phyloP scores from a whole-genome alignment of 2,113 vertebrate species.

The Puntigrus tetrazona region DNA sequence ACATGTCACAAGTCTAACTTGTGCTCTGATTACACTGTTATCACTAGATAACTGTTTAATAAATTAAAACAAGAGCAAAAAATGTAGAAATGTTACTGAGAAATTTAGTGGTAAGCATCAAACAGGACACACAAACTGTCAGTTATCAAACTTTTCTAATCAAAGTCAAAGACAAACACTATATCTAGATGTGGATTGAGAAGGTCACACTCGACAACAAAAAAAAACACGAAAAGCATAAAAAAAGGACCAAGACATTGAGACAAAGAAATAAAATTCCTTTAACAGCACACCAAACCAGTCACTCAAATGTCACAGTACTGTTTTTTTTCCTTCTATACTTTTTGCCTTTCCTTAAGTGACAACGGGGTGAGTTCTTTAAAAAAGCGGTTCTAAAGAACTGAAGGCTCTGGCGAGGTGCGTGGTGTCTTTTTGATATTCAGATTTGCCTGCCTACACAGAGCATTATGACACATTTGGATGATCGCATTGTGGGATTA shows the following conservation, averaged over 20 bases:
- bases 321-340: slow-evolving; percentile 32
- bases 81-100: background rate
- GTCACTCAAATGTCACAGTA: slow-evolving; percentile 59
- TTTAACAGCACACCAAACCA: slow-evolving; percentile 52
- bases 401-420: slow-evolving; percentile 68
- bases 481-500: slow-evolving; percentile 84
- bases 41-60: background rate
- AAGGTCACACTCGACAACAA: slow-evolving; percentile 30
- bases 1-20: background rate
- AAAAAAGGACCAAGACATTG: slow-evolving; percentile 21
- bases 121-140: background rate
- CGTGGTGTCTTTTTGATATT: slow-evolving; percentile 75
- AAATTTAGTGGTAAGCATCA: background rate
- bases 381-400: slow-evolving; percentile 62
- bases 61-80: background rate
- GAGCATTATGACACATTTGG: slow-evolving; percentile 80
- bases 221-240: slow-evolving; percentile 36
- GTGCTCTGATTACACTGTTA: background rate
- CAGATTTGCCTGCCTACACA: slow-evolving; percentile 78
- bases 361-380: slow-evolving; percentile 68
- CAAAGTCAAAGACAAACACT: slow-evolving; percentile 7
- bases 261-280: slow-evolving; percentile 48
- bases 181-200: slow-evolving; percentile 5
- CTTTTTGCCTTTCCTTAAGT: slow-evolving; percentile 48
- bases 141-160: slow-evolving; percentile 21